These are phyloP conservation scores for Sorex fumeus DNA, from an alignment of 2,113 vertebrate species.

Conservation along the genomic window DNA sequence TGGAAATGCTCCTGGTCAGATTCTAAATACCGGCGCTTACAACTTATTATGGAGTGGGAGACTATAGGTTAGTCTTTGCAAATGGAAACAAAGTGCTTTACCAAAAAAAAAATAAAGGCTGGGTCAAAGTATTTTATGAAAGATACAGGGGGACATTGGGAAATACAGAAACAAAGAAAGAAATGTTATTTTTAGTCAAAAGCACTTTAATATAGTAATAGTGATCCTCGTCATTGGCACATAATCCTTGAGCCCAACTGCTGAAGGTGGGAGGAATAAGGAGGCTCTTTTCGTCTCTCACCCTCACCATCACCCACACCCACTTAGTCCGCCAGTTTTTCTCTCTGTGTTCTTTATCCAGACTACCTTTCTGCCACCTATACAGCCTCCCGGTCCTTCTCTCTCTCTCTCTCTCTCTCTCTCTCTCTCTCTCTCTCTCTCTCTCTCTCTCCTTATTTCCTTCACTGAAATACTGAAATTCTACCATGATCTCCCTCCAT, in stretches of 20 bases:
- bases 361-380: too few species aligned
- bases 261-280: neutral
- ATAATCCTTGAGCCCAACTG: neutral
- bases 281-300: neutral
- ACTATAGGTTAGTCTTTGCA: neutral
- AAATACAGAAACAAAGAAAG: constrained; percentile 36
- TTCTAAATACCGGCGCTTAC: neutral
- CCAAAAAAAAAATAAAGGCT: neutral
- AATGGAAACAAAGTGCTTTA: neutral
- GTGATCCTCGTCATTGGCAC: neutral
- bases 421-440: neutral
- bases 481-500: neutral
- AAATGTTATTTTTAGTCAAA: neutral
- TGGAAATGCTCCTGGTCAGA: neutral
- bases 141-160: neutral
- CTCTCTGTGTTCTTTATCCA: neutral
- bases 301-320: neutral
- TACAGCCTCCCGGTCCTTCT: neutral
- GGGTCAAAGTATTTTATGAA: neutral
- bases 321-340: neutral
- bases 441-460: neutral
- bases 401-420: too few species aligned
- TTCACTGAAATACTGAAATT: neutral
- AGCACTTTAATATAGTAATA: neutral
- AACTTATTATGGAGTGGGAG: neutral